Base-by-base conservation (phyloP, 2,888 invertebrate species). In the Anorthoa munda region DNA sequence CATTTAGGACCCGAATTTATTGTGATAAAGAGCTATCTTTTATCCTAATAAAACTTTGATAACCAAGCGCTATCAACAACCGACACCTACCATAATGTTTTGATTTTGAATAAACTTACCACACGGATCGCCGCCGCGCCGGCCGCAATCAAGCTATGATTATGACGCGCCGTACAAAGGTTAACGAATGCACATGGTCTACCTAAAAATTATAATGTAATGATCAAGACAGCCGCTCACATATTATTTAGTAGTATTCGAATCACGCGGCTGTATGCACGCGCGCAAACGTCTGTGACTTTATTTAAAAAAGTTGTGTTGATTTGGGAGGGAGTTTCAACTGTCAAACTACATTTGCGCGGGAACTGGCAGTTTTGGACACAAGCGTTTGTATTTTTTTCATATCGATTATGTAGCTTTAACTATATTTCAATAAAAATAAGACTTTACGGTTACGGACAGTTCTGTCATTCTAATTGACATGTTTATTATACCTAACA, bases 261-360 rank as follows among this genome's bases (percentile, higher is more conserved):
- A 79, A 79, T 65, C 74, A 23, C 80, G 82, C 78, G 83, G 71
- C 82, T 55, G 82, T 64, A 69, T 70, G 75, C 74, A 83, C 87
- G 86, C 72, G 82, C 73, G 67, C 15, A n/a, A 66, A 59, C 58
- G 61, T 63, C 68, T 66, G 87, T 86, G 85, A 74, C 77, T 45
- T 51, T 45, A 67, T 59, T 59, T 51, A 60, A 75, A 66, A 75
- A 70, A 64, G 63, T 73, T 64, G 79, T 75, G 66, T 59, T 56
- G 18, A 66, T 72, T 76, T 58, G 65, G 72, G 76, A 75, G 23
- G 72, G 69, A 77, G 18, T 64, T 53, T 63, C 50, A 64, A 11
- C 70, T 71, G 73, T 65, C 59, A 66, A 39, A 64, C 66, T 64
- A 26, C 72, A 59, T 75, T 74, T 73, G 60, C 70, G 76, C 82